Evolutionary conservation across 1,140 invertebrate species (phyloP).

Genomic region (Chironomus striatipennis): DNA sequence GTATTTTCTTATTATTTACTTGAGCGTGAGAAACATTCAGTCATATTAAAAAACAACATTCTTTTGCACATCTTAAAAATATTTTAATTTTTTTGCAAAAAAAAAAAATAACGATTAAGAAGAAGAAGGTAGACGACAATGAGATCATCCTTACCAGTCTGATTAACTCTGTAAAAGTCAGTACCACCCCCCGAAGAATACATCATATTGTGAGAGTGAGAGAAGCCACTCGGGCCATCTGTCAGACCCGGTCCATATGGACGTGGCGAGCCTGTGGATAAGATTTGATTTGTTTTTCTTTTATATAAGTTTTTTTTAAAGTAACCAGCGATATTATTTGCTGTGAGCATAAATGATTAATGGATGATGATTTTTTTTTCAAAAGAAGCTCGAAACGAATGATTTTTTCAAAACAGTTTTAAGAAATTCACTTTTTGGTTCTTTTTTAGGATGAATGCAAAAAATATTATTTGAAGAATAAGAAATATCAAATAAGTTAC

Average conservation of each 20-base stretch:
- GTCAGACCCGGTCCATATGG: constrained; percentile 3
- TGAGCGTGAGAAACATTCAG: too few relatives aligned
- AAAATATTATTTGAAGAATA: too few relatives aligned
- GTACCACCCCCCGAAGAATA: constrained; percentile 30
- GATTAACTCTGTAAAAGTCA: constrained; percentile 38
- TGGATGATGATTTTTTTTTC: neutral
- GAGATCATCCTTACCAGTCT: constrained; percentile 37
- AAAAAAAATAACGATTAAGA: neutral
- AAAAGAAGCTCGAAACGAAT: neutral
- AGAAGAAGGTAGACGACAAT: constrained; percentile 24
- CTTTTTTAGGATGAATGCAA: too few relatives aligned
- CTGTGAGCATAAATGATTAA: neutral
- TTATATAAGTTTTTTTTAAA: neutral
- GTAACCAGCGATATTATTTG: neutral
- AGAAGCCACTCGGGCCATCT: constrained; percentile 26
- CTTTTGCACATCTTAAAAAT: neutral
- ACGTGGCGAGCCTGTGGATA: constrained; percentile 26
- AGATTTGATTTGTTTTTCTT: neutral
- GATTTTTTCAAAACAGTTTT: too few relatives aligned
- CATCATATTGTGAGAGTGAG: constrained; percentile 28
- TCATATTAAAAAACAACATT: too few relatives aligned
- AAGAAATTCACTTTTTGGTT: too few relatives aligned
- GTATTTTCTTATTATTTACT: too few relatives aligned
- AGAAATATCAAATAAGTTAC: constrained; percentile 27
- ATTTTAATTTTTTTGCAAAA: neutral